A percentile compares a stretch with the other conserved stretches of the same genome.
Conservation (phyloP, 1,140 invertebrate genomes). For the Myzus persicae region DNA sequence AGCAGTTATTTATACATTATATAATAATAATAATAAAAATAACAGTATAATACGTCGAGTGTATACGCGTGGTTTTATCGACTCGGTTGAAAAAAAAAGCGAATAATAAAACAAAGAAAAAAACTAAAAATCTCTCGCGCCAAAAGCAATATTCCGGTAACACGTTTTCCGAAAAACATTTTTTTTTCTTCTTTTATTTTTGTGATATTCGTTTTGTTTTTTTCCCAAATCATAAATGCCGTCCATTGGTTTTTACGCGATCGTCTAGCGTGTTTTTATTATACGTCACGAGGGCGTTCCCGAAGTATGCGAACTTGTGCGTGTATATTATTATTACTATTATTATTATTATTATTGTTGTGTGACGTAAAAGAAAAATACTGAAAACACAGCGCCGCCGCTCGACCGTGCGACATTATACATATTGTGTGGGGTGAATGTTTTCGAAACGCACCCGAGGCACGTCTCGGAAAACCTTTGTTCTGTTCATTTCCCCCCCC, state of each 20-base stretch:
- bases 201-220: neutral
- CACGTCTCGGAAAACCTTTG: neutral
- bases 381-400: too few species aligned
- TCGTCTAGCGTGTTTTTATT: neutral
- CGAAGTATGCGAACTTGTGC: neutral
- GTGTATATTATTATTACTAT: neutral
- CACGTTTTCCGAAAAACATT: neutral
- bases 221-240: conserved; percentile 11
- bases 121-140: neutral
- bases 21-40: neutral
- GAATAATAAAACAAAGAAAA: neutral
- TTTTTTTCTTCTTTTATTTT: neutral
- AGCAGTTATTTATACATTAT: neutral
- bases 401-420: neutral
- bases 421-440: neutral
- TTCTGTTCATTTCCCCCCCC: neutral
- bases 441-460: neutral
- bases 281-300: neutral
- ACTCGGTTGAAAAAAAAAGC: neutral
- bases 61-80: neutral
- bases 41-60: neutral
- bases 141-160: conserved; percentile 8
- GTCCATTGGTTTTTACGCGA: neutral
- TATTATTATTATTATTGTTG: too few species aligned
- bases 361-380: neutral